Evolutionary conservation across 2,888 invertebrate genomes (phyloP), one percentile per base, ranked within the genome.

Genomic region (Apamea crenata): DNA sequence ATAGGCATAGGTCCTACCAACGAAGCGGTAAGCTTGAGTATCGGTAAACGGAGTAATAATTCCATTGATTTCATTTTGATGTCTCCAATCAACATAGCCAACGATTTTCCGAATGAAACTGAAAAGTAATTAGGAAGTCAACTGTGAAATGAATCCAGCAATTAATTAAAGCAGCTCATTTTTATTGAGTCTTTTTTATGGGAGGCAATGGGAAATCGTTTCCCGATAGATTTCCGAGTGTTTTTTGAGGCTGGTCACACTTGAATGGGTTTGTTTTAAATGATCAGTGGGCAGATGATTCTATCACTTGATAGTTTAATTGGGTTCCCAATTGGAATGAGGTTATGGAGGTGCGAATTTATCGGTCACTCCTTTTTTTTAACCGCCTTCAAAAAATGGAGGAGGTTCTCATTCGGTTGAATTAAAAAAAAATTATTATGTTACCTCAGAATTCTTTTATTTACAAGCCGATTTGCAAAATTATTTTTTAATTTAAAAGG

Each of bases 91-190:
- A 74, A 65, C n/a, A 63, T 16, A 50, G 18, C 50, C 16, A 36
- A 72, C 50, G 12, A 67, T 65, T 82, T 44, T 59, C 61, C 40
- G 1, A 74, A 67, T 61, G 65, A 65, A 74, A 79, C 74, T 80
- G 75, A 82, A 83, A 72, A 44, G 66, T 84, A 89, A 90, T 91
- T 90, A 91, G 56, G 25, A 70, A 84, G 80, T 91, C 85, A 87
- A 86, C 88, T 91, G 91, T 92, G 90, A 92, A 93, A 93, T 92
- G 80, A 90, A 84, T 87, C 59, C 29, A 71, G 36, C 66, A 72
- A 81, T 70, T 81, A 80, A 81, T 86, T 78, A 77, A 77, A 85
- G 36, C 67, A 59, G 40, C 70, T 69, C 29, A 53, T 25, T 78
- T 84, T 83, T 65, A 77, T 68, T 44, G 53, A 59, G n/a, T 40